Conservation (phyloP, 2,113 vertebrate genomes). For the Tachysurus fulvidraco region DNA sequence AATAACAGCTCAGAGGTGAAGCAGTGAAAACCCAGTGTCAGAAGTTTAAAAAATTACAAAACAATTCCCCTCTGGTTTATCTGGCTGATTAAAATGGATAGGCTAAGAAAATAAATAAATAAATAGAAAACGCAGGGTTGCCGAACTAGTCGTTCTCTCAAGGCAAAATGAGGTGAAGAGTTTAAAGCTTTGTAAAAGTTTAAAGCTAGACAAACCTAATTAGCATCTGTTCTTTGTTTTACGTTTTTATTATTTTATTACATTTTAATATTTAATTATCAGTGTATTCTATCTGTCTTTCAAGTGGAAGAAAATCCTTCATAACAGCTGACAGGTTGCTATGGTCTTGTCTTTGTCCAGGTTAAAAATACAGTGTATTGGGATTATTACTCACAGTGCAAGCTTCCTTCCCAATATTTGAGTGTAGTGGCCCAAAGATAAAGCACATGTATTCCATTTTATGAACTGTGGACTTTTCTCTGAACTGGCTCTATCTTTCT, state of each 20-base stretch:
- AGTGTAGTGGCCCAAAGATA: neutral
- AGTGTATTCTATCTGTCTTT: neutral
- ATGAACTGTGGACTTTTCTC: neutral
- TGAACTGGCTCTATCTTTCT: neutral
- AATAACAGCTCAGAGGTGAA: slow-evolving; percentile 56
- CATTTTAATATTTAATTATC: slow-evolving; percentile 36
- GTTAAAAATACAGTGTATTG: neutral
- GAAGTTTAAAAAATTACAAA: slow-evolving; percentile 58
- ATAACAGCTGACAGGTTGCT: slow-evolving; percentile 12
- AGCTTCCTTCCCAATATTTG: neutral
- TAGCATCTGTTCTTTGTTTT: slow-evolving; percentile 51
- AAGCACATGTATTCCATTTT: neutral
- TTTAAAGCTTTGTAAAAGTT: slow-evolving; percentile 62
- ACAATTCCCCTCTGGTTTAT: slow-evolving; percentile 55
- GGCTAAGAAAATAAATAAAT: slow-evolving; percentile 22
- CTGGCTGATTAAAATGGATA: slow-evolving; percentile 62
- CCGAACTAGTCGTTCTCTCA: slow-evolving; percentile 60
- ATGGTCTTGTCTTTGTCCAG: slow-evolving; percentile 18
- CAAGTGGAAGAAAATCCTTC: slow-evolving; percentile 12
- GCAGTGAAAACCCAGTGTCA: slow-evolving; percentile 53
- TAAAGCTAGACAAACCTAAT: slow-evolving; percentile 58
- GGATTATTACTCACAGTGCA: slow-evolving; percentile 16
- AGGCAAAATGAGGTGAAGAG: slow-evolving; percentile 58
- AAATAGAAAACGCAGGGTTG: slow-evolving; percentile 51
- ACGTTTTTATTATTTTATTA: slow-evolving; percentile 44